A percentile compares a stretch with the other conserved stretches of the same genome.
These are phyloP conservation scores for Drosophila rhopaloa DNA, from an alignment of 1,140 invertebrate species.

Conservation along the genomic window DNA sequence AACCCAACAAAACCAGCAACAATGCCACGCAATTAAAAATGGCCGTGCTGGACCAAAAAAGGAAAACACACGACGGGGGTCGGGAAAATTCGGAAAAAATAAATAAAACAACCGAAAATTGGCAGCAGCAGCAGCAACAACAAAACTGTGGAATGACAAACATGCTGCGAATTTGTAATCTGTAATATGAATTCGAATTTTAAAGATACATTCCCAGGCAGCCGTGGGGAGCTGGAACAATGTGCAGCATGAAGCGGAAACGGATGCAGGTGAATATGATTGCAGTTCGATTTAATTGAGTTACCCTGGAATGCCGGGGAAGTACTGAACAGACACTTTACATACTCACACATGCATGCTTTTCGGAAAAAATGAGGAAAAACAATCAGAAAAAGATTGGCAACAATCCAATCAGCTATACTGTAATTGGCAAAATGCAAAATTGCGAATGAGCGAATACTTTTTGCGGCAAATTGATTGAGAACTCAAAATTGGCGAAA, in stretches of 20 bases:
- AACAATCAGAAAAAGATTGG: slow-evolving; percentile 46
- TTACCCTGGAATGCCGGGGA: slow-evolving; percentile 50
- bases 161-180: slow-evolving; percentile 82
- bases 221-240: slow-evolving; percentile 35
- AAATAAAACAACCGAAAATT: slow-evolving; percentile 46
- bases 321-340: slow-evolving; percentile 16
- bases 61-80: not conserved
- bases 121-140: slow-evolving; percentile 24
- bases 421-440: slow-evolving; percentile 77
- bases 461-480: slow-evolving; percentile 74
- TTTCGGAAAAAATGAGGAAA: slow-evolving; percentile 18
- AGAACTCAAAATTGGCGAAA: slow-evolving; percentile 64
- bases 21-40: slow-evolving; percentile 79
- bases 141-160: slow-evolving; percentile 69
- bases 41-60: slow-evolving; percentile 41
- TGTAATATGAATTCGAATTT: slow-evolving; percentile 74
- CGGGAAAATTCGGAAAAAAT: slow-evolving; percentile 18
- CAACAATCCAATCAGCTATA: slow-evolving; percentile 77
- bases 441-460: slow-evolving; percentile 71
- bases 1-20: slow-evolving; percentile 56
- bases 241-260: slow-evolving; percentile 34
- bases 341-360: slow-evolving; percentile 5
- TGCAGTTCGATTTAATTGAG: slow-evolving; percentile 78
- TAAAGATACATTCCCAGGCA: slow-evolving; percentile 51
- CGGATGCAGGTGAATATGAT: slow-evolving; percentile 67